Base-by-base conservation (phyloP, 2,797 vertebrate species). In the Chelon auratus region DNA sequence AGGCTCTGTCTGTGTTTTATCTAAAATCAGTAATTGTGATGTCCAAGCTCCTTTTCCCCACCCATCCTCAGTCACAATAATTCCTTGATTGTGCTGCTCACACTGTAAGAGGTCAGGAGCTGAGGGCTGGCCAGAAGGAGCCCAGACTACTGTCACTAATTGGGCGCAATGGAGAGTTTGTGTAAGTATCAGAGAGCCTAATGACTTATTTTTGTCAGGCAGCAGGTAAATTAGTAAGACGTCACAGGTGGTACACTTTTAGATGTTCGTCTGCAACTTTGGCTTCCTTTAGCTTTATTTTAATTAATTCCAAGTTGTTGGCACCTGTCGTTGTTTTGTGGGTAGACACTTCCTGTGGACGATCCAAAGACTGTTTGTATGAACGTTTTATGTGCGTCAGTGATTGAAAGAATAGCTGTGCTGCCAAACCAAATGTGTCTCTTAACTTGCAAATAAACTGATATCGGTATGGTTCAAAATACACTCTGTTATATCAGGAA, bases 141-240 rank as follows among this genome's bases (percentile, higher is more conserved):
- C 83, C 93, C 74, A 93, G 94, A 79, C 93, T 95, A 14, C 90
- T 96, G 74, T 90, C 94, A 62, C 90, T 96, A 64, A 91, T 95
- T 75, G 93, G 95, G 82, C 78, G 91, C 76, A 90, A 82, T 86
- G 95, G 94, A 79, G 80, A 94, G 58, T 95, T 94, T 92, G 82
- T 87, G 95, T 96, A 91, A 95, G 95, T 95, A 93, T 89, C 62
- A 78, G 67, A 72, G 17, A 56, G 60, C 20, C 33, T 67, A 39
- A 42, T 65, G 42, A 56, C 68, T 63, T 15, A 55, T 55, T 78
- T 55, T n/a, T 72, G 60, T 73, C 55, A 52, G 45, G 26, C 17
- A 22, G 43, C n/a, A n/a, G 36, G 13, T 70, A 1, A n/a, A 70
- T 20, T 1, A 12, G 18, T 71, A 30, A 42, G 24, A 61, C 57